Conservation (phyloP, 2,888 invertebrate species). For the Arge pagana region DNA sequence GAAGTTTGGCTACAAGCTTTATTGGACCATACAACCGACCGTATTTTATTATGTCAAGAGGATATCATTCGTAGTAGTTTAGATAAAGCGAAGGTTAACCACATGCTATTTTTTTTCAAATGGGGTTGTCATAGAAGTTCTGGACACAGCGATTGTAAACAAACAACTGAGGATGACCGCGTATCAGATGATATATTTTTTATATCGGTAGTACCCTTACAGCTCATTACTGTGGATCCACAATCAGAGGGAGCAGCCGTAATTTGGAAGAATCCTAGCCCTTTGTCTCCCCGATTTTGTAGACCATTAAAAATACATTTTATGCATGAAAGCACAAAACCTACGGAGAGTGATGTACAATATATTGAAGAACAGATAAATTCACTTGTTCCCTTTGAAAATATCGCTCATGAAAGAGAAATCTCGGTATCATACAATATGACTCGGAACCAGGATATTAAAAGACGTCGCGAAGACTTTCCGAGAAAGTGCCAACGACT, state of each 20-base stretch:
- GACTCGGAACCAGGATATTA: conserved; percentile 28
- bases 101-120: not conserved
- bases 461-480: conserved; percentile 31
- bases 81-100: not conserved
- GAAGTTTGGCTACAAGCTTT: not conserved
- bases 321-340: conserved; percentile 21
- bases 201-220: conserved; percentile 13
- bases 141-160: not conserved
- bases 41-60: not conserved
- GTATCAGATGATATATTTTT: conserved; percentile 13
- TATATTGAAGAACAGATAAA: conserved; percentile 27
- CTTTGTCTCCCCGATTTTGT: conserved; percentile 7
- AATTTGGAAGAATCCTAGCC: conserved; percentile 20
- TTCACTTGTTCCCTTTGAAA: conserved; percentile 18
- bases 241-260: conserved; percentile 9
- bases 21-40: not conserved
- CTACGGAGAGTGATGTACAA: conserved; percentile 20
- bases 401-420: conserved; percentile 7
- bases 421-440: conserved; percentile 23
- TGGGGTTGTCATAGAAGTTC: conserved; percentile 12
- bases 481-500: conserved; percentile 30
- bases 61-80: not conserved
- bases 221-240: not conserved
- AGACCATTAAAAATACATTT: not conserved
- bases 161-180: not conserved